Percentiles rank a stretch among this genome's conserved stretches.
phyloP scores from a whole-genome alignment of 2,797 vertebrate species.

The Falco berigora region DNA sequence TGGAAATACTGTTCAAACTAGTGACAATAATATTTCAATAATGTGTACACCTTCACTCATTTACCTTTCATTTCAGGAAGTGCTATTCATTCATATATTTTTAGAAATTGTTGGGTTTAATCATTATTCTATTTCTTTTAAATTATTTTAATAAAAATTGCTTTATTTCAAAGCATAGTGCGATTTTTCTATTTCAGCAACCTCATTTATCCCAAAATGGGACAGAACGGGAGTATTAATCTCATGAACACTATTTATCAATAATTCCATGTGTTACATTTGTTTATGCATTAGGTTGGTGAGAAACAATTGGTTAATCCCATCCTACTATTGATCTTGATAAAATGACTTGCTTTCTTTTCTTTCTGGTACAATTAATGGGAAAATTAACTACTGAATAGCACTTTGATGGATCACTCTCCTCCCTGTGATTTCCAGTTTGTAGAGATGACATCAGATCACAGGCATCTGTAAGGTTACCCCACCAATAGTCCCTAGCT shows the following conservation, averaged over 20 bases:
- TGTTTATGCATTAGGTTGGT: not conserved
- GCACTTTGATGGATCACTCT: not conserved
- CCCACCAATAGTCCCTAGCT: not conserved
- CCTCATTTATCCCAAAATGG: not conserved
- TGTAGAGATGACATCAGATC: not conserved
- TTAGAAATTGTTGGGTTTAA: not conserved
- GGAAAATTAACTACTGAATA: not conserved
- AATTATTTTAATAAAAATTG: not conserved
- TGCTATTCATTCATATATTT: not conserved
- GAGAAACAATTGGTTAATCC: not conserved
- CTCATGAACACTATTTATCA: not conserved
- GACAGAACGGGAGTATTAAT: not conserved
- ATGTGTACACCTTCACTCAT: not conserved
- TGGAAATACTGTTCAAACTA: not conserved
- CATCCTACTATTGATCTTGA: not conserved
- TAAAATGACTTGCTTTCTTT: not conserved
- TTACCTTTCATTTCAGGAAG: not conserved
- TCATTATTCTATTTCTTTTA: not conserved
- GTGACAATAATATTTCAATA: not conserved
- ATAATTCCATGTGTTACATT: not conserved
- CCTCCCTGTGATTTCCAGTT: not conserved
- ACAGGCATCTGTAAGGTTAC: not conserved
- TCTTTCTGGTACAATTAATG: not conserved
- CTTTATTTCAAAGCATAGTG: not conserved
- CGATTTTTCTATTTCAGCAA: not conserved